phyloP scores from a whole-genome alignment of 2,888 invertebrate genomes.

The Monopis laevigella region DNA sequence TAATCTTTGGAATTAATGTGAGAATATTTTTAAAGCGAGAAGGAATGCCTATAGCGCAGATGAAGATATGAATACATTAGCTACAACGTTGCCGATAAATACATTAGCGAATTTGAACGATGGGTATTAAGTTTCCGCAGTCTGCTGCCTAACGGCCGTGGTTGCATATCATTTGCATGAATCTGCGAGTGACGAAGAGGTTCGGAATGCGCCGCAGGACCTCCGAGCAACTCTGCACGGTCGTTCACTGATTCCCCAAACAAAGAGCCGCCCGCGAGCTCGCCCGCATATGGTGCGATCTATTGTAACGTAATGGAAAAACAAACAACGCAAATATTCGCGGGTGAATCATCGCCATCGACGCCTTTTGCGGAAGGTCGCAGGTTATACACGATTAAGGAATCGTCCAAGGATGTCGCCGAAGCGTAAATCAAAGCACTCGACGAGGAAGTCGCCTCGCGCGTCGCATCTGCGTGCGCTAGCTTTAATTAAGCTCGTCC shows the following conservation, averaged over 20 bases:
- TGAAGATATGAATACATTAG: too few species aligned
- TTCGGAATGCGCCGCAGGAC: constrained; percentile 40
- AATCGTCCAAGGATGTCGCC: constrained; percentile 34
- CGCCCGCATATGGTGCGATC: constrained; percentile 28
- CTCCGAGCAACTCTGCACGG: constrained; percentile 21
- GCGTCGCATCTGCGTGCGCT: constrained; percentile 26
- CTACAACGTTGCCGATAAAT: too few species aligned
- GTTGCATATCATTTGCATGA: constrained; percentile 48
- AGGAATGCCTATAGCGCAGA: too few species aligned
- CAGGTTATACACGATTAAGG: constrained; percentile 29
- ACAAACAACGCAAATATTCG: constrained; percentile 31
- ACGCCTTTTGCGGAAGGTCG: constrained; percentile 48
- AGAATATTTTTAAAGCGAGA: too few species aligned
- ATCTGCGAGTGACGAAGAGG: constrained; percentile 42
- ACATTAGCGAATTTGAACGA: constrained; percentile 8
- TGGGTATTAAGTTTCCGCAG: too few species aligned
- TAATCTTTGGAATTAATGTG: constrained; percentile 24
- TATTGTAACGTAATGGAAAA: constrained; percentile 31
- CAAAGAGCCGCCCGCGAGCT: constrained; percentile 26
- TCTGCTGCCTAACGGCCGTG: constrained; percentile 28
- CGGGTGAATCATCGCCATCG: constrained; percentile 36
- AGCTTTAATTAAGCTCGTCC: constrained; percentile 46
- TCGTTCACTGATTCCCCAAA: constrained; percentile 47
- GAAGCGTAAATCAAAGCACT: constrained; percentile 44
- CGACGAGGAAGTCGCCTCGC: constrained; percentile 23